Base-by-base conservation (phyloP, 2,113 vertebrate species). In the Willisornis vidua region DNA sequence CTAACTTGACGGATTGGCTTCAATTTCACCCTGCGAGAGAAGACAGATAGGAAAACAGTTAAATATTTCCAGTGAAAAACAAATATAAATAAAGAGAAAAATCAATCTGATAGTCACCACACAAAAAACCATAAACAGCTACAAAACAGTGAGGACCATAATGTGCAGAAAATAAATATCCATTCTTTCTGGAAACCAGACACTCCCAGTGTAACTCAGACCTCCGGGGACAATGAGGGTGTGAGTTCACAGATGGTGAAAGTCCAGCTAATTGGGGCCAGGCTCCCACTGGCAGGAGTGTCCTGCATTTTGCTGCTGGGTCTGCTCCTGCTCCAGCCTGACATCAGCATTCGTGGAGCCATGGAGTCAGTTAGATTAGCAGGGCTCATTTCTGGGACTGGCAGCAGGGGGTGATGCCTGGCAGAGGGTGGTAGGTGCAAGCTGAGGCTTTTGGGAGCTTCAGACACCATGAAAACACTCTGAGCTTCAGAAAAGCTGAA, bases 21-120 rank as follows among this genome's bases (percentile, higher is more conserved):
- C 95, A 67, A 71, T 95, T 96, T 94, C 97, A 95, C 89, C 97
- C 97, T 98, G 83, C 54, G 58, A 95, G 62, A 96, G 70, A 89
- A 94, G 45, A 74, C 4, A 94, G n/a, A 62, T 24, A 91, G 86
- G 67, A 91, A 67, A 94, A 43, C 10, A 48, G 28, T 49, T 79
- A 71, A 92, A 71, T 59, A 57, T 67, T 75, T 63, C 25, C 28
- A 65, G 29, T 37, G 46, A 13, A 84, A 93, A 83, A 94, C 4
- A 26, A 19, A 51, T 2, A n/a, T 9, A 55, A 82, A 79, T 43
- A 55, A 87, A 26, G 57, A 80, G 52, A 74, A 85, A 83, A 83
- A 86, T 59, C 58, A 66, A 1, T 24, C 33, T 61, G n/a, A 23
- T 5, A 41, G 58, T 62, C 28, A 45, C 23, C 13, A 59, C 9